phyloP scores from a whole-genome alignment of 2,888 invertebrate species.

The Dendrolimus houi region DNA sequence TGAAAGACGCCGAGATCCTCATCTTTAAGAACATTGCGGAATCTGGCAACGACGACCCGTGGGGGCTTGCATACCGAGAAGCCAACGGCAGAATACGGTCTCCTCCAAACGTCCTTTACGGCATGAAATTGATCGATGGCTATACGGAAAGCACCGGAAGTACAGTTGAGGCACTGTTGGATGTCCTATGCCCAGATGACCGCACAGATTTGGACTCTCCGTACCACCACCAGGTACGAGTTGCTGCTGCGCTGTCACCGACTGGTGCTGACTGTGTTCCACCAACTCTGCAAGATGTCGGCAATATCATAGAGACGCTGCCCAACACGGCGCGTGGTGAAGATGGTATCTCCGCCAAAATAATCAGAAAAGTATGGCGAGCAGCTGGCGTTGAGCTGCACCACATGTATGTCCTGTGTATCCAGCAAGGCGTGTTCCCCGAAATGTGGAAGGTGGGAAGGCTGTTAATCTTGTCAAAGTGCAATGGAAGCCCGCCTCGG shows the following conservation, averaged over 20 bases:
- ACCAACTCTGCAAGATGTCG: conserved; percentile 3
- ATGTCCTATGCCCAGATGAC: conserved; percentile 25
- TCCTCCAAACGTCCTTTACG: conserved; percentile 11
- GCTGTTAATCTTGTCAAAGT: conserved; percentile 20
- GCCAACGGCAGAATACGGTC: conserved; percentile 15
- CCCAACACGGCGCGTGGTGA: conserved; percentile 24
- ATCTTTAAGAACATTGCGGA: conserved; percentile 6
- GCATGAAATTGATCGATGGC: conserved; percentile 5
- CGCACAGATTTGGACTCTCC: conserved; percentile 6
- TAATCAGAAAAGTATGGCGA: conserved; percentile 14
- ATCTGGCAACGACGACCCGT: conserved; percentile 13
- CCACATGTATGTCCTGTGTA: conserved; percentile 9
- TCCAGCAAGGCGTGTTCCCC: conserved; percentile 19
- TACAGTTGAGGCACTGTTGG: conserved; percentile 13
- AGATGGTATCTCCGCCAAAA: conserved; percentile 19
- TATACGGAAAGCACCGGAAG: conserved; percentile 4
- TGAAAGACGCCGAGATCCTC: neutral
- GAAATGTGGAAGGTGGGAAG: conserved; percentile 18
- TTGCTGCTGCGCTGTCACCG: conserved; percentile 13
- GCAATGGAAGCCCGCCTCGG: conserved; percentile 14
- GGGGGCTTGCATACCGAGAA: conserved; percentile 16
- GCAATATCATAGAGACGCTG: conserved; percentile 10
- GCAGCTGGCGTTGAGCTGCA: conserved; percentile 10
- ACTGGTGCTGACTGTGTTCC: conserved; percentile 11
- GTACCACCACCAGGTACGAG: conserved; percentile 16